Conservation (phyloP, 1,140 invertebrate species). For the Drosophila parabipectinata region DNA sequence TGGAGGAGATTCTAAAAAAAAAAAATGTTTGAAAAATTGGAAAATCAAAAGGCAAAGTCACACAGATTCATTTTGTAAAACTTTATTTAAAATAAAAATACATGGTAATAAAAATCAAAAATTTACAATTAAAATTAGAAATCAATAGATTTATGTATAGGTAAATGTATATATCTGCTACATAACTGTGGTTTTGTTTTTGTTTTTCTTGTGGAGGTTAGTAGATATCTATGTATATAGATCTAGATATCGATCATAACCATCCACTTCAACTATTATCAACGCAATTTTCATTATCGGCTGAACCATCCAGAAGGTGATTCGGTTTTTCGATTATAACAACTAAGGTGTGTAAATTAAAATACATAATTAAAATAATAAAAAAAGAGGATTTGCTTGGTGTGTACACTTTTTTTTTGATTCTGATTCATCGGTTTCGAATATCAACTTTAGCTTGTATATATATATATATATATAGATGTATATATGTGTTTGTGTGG, state of each 20-base stretch:
- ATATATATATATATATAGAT: neutral
- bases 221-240: constrained; percentile 1
- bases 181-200: constrained; percentile 31
- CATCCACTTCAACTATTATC: constrained; percentile 29
- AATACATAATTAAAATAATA: constrained; percentile 66
- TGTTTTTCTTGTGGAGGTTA: constrained; percentile 22
- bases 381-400: constrained; percentile 60
- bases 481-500: constrained; percentile 11
- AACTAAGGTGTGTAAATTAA: constrained; percentile 75
- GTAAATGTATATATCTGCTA: constrained; percentile 60
- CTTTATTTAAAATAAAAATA: constrained; percentile 82
- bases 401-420: constrained; percentile 37
- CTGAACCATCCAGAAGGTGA: constrained; percentile 8
- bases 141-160: constrained; percentile 73
- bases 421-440: constrained; percentile 47
- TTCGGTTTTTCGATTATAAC: constrained; percentile 55
- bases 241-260: neutral
- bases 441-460: constrained; percentile 59
- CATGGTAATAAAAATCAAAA: constrained; percentile 78
- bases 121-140: constrained; percentile 79
- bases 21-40: neutral
- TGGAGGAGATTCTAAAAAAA: neutral
- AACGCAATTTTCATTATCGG: constrained; percentile 40
- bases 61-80: constrained; percentile 71
- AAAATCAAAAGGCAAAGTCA: constrained; percentile 57